These are phyloP conservation scores for Leucophenga montana DNA, from an alignment of 2,888 invertebrate species.

Conservation along the genomic window DNA sequence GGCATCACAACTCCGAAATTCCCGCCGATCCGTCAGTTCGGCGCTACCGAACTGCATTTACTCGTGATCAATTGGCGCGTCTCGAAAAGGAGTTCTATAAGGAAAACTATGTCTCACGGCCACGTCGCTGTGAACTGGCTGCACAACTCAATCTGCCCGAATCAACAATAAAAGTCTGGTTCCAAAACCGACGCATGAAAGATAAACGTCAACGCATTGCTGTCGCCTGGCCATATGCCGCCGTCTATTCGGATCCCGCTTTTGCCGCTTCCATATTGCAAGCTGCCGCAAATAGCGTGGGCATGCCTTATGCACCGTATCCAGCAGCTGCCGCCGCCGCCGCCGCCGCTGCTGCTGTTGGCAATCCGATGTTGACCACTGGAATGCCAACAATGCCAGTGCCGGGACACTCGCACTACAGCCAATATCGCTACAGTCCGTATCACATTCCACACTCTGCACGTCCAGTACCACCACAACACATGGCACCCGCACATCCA, in stretches of 20 bases:
- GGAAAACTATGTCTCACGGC: constrained; percentile 98
- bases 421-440: constrained; percentile 73
- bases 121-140: constrained; percentile 94
- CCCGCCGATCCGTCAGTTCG: constrained; percentile 81
- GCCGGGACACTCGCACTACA: constrained; percentile 67
- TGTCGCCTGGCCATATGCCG: constrained; percentile 95
- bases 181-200: constrained; percentile 77
- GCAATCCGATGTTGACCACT: constrained; percentile 73
- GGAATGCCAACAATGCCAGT: constrained; percentile 76
- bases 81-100: constrained; percentile 97
- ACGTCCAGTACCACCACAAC: constrained; percentile 70
- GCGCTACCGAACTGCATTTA: constrained; percentile 97
- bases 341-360: constrained; percentile 41
- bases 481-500: constrained; percentile 71
- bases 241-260: constrained; percentile 94
- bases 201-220: constrained; percentile 97
- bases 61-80: constrained; percentile 91
- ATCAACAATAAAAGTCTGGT: constrained; percentile 99
- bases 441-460: constrained; percentile 74
- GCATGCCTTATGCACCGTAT: constrained; percentile 78
- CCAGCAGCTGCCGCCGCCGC: constrained; percentile 64
- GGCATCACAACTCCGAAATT: constrained; percentile 62
- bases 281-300: constrained; percentile 85
- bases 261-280: constrained; percentile 94
- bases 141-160: constrained; percentile 94